Evolutionary conservation across 2,888 invertebrate species (phyloP), one percentile per base, ranked within the genome.

Genomic region (Monochamus alternatus): DNA sequence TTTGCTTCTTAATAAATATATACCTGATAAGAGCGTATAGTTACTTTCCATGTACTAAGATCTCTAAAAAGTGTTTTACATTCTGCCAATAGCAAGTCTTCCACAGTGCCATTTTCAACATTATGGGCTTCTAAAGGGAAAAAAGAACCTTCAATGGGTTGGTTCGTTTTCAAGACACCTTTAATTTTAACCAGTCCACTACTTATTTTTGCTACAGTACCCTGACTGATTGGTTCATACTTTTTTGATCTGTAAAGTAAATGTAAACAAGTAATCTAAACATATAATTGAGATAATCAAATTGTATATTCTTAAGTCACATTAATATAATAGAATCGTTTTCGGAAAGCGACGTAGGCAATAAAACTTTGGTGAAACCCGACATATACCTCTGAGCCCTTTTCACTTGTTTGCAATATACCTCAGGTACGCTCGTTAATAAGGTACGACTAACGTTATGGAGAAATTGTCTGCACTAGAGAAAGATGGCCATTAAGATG

Each of bases 41-140:
- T 91, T 0, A 94, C 91, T 78, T 92, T 88, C 94, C 94, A 94
- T 0, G 92, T 90, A 78, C 92, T 93, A 73, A 95, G 87, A 86
- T 94, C 93, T 75, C 93, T 89, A 78, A 87, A 87, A 14, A 88
- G 87, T 78, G 79, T 84, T 7, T 90, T 90, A 63, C 91, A 90
- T 0, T 90, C 88, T 0, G 90, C 89, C 1, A 91, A 70, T 0
- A 89, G 88, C 73, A 87, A 85, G 68, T 87, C 88, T 38, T 89
- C 87, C 44, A 87, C 84, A 8, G 85, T 83, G 43, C 85, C 86
- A 78, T 84, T 85, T 76, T 87, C 86, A 47, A 86, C 82, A 31
- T 81, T 81, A 73, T 86, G 85, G 10, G 83, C 74, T 75, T 88
- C 88, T 10, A 83, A 78, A 62, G 86, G 83, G 78, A 86, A 87